Evolutionary conservation across 2,797 vertebrate species (phyloP), one percentile per base, ranked within the genome.

Genomic region (Typhlichthys eigenmanni): DNA sequence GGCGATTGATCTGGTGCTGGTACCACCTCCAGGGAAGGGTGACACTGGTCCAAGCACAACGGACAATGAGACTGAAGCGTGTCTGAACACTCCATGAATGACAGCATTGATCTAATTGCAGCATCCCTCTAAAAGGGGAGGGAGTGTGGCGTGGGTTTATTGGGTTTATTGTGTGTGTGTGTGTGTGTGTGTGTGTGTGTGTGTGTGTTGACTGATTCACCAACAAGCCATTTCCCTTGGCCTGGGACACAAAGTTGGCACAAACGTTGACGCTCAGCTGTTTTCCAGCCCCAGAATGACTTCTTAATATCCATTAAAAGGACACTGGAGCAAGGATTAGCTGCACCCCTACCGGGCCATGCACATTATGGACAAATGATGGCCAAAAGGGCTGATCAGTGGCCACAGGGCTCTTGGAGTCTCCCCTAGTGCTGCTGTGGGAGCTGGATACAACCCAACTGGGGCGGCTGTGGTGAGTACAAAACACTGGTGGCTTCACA

Each of bases 391-490:
- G 62, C 55, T 70, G 74, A 80, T 49, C 47, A 68, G 64, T 57
- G 65, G 47, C 65, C 51, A 56, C 58, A 54, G 63, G 55, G 67
- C 63, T 12, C 51, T 48, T 14, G 59, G 54, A 65, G 64, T 43
- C 57, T 52, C 61, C 68, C 72, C 13, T 14, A 34, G 38, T 43
- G 74, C 38, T 62, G 63, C 71, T 73, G 79, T 69, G 71, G 24
- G 76, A 88, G 67, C 55, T 68, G 69, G 56, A 84, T 62, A 64
- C 54, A 52, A 71, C 51, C 47, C 58, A 5, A 19, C 66, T 78
- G 64, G 24, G 68, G 51, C 76, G 81, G 77, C 71, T 86, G 75
- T 66, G 89, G 89, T 90, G 75, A 90, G 89, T 87, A 54, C 3
- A 57, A 64, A 47, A 60, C 55, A 62, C 7, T 43, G 7, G 38